Evolutionary conservation across 2,888 invertebrate genomes (phyloP).

Genomic region (Tipula lateralis): DNA sequence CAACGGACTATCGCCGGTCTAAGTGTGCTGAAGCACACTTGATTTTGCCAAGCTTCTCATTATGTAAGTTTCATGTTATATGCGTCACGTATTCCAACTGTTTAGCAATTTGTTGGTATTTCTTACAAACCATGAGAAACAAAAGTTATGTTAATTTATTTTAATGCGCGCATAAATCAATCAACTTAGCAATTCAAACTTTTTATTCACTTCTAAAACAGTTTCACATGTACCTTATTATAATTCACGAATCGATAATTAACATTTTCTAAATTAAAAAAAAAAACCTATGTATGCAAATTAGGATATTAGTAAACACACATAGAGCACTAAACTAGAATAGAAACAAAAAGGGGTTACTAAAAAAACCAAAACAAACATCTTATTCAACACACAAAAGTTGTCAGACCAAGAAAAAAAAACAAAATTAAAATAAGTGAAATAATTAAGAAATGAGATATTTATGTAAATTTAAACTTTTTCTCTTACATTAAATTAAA

Average conservation of each 20-base stretch:
- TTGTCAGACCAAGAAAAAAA: background rate
- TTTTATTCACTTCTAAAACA: background rate
- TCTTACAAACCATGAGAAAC: too few species aligned
- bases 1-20: too few species aligned
- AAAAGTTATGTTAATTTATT: background rate
- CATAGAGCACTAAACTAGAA: too few species aligned
- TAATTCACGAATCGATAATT: background rate
- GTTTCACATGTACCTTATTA: background rate
- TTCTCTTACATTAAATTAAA: constrained; percentile 6
- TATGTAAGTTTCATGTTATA: too few species aligned
- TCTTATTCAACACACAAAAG: background rate
- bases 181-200: background rate
- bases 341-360: background rate
- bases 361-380: background rate
- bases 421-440: background rate
- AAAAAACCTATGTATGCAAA: background rate
- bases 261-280: background rate
- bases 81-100: too few species aligned
- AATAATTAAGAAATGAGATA: constrained; percentile 24
- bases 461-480: constrained; percentile 6
- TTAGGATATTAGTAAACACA: background rate
- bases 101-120: too few species aligned
- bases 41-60: too few species aligned
- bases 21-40: too few species aligned
- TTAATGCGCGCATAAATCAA: background rate